phyloP scores from a whole-genome alignment of 2,113 vertebrate genomes.

The Haliaeetus leucogaster region DNA sequence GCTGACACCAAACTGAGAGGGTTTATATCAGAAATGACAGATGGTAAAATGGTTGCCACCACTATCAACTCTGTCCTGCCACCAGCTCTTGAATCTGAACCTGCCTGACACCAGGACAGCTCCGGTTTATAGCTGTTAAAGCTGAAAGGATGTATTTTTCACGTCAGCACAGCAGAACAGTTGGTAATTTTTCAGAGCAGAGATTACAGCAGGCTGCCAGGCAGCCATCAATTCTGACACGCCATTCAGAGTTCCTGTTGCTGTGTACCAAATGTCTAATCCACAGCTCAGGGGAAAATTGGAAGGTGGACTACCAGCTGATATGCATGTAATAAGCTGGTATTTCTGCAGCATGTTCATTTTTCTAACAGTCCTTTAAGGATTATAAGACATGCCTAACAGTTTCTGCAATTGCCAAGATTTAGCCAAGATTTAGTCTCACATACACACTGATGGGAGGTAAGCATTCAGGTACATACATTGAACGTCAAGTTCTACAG shows the following conservation, averaged over 20 bases:
- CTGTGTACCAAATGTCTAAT: background rate
- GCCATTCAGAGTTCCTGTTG: background rate
- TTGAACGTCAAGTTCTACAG: background rate
- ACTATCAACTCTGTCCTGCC: background rate
- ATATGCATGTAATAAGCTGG: background rate
- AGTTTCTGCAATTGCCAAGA: background rate
- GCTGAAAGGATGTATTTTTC: conserved; percentile 36
- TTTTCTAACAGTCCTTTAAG: background rate
- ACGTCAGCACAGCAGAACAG: background rate
- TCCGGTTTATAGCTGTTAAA: background rate
- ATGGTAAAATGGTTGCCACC: background rate
- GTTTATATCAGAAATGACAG: background rate
- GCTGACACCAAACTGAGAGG: background rate
- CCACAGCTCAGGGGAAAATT: background rate
- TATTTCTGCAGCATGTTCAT: background rate
- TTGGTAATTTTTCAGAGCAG: conserved; percentile 26
- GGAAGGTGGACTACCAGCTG: background rate
- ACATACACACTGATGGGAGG: background rate
- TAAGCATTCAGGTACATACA: background rate
- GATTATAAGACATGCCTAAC: background rate
- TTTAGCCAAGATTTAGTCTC: background rate
- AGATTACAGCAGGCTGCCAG: conserved; percentile 19
- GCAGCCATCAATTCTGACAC: background rate
- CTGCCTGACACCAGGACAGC: background rate
- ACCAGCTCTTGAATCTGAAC: background rate